phyloP scores from a whole-genome alignment of 2,797 vertebrate species.

The Psittacula echo region DNA sequence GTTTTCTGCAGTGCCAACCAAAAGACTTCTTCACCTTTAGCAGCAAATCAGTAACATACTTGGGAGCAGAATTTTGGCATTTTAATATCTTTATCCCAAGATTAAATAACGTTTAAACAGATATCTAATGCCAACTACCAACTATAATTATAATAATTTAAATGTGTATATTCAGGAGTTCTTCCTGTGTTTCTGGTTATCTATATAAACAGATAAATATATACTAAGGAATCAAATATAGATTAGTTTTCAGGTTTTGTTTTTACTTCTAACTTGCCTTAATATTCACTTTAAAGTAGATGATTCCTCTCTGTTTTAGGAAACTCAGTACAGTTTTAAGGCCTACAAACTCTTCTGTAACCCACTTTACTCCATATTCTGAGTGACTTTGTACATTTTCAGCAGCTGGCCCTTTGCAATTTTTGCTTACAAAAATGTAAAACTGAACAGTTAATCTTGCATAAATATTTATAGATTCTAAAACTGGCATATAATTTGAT shows the following conservation, averaged over 20 bases:
- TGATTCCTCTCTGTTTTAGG: not conserved
- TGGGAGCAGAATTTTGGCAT: not conserved
- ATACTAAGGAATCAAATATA: not conserved
- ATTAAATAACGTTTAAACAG: not conserved
- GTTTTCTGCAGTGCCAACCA: not conserved
- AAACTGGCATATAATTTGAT: conserved; percentile 8
- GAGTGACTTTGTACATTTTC: not conserved
- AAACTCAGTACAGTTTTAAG: not conserved
- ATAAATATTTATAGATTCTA: conserved; percentile 53
- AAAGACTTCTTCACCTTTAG: not conserved
- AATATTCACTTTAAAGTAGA: not conserved
- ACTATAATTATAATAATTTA: not conserved
- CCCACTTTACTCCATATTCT: not conserved
- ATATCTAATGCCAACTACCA: not conserved
- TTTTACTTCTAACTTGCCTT: not conserved
- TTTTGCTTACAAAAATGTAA: conserved; percentile 19
- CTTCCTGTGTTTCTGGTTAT: not conserved
- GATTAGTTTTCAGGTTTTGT: not conserved
- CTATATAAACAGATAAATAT: not conserved
- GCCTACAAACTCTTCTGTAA: not conserved
- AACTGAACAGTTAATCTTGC: conserved; percentile 35
- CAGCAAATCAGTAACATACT: not conserved
- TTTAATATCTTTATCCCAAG: not conserved
- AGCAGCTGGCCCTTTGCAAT: not conserved
- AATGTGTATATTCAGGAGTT: not conserved